Evolutionary conservation across 2,888 invertebrate genomes (phyloP).

Genomic region (Bellardia pandia): DNA sequence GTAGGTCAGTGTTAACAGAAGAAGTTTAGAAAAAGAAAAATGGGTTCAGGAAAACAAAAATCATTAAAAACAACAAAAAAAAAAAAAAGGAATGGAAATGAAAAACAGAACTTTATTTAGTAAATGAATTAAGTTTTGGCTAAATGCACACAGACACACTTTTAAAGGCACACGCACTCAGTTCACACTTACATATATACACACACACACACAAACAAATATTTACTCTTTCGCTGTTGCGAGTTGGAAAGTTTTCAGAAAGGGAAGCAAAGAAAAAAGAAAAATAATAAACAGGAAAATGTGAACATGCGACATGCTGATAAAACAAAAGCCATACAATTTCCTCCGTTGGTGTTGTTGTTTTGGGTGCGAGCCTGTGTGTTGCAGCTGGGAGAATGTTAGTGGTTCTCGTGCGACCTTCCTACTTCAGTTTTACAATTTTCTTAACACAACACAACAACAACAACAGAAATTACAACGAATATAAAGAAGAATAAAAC

Average conservation of each 20-base stretch:
- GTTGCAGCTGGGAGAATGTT: not conserved
- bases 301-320: constrained; percentile 42
- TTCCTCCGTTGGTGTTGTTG: constrained; percentile 14
- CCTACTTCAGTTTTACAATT: constrained; percentile 54
- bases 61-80: constrained; percentile 21
- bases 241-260: constrained; percentile 18
- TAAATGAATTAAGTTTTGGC: constrained; percentile 60
- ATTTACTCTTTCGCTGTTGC: constrained; percentile 2
- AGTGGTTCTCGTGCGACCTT: constrained; percentile 55
- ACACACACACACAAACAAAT: not conserved
- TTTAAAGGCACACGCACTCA: not conserved
- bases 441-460: constrained; percentile 35
- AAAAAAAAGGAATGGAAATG: not conserved
- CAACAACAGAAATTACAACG: constrained; percentile 2
- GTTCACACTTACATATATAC: constrained; percentile 11
- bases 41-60: constrained; percentile 62
- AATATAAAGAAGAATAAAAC: constrained; percentile 21
- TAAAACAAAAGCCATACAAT: constrained; percentile 47
- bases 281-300: constrained; percentile 46
- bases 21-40: constrained; percentile 50
- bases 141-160: constrained; percentile 11
- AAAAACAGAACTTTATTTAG: constrained; percentile 22
- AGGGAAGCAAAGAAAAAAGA: not conserved
- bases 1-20: constrained; percentile 71
- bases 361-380: not conserved